These are phyloP conservation scores for Parasteatoda tepidariorum DNA, from an alignment of 1,140 invertebrate genomes.

Conservation along the genomic window DNA sequence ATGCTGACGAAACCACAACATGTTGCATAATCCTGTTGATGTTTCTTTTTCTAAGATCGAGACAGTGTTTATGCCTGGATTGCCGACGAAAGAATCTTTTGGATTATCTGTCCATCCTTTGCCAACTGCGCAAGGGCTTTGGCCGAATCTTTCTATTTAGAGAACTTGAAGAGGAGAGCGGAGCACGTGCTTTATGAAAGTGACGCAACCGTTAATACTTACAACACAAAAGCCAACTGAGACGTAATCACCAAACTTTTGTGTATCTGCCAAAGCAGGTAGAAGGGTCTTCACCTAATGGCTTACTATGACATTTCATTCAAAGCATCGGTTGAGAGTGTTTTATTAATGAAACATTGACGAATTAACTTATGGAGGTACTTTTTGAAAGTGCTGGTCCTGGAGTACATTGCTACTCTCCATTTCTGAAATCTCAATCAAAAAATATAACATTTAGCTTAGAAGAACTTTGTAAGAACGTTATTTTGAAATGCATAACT, in stretches of 20 bases:
- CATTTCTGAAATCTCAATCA: constrained; percentile 16
- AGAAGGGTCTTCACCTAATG: constrained; percentile 29
- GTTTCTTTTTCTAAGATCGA: not conserved
- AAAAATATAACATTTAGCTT: not conserved
- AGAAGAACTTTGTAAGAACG: constrained; percentile 45
- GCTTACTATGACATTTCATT: not conserved
- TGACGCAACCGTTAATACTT: constrained; percentile 46
- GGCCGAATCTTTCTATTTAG: constrained; percentile 39
- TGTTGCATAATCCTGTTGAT: constrained; percentile 32
- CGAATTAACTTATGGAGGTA: constrained; percentile 44
- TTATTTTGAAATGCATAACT: constrained; percentile 45
- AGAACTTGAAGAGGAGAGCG: constrained; percentile 10
- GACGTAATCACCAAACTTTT: constrained; percentile 21
- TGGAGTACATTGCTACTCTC: constrained; percentile 59
- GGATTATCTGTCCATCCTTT: constrained; percentile 10
- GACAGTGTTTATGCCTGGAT: constrained; percentile 10
- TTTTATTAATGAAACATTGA: too few species aligned
- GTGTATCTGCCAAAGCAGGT: constrained; percentile 13
- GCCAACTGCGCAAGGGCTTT: constrained; percentile 48
- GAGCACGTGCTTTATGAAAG: constrained; percentile 21
- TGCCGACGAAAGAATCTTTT: constrained; percentile 9
- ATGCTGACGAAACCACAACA: not conserved
- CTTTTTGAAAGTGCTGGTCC: constrained; percentile 44
- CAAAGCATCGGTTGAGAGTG: too few species aligned
- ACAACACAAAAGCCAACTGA: constrained; percentile 21